Evolutionary conservation across 92 coral and sea anemone species (phyloP).

Genomic region (Parazoanthus swiftii): DNA sequence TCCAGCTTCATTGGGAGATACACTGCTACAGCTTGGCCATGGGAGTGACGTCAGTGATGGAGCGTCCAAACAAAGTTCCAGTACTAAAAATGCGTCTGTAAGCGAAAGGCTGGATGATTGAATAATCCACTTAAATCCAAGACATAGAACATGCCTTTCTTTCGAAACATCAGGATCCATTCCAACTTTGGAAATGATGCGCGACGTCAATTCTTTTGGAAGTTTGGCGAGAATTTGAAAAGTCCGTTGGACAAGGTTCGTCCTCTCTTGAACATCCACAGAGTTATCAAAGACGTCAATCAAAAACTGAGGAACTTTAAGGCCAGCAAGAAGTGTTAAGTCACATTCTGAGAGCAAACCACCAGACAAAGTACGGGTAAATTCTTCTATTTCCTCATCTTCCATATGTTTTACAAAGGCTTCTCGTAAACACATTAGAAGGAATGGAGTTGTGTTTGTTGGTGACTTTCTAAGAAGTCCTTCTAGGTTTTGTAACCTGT

Average conservation of each 20-base stretch:
- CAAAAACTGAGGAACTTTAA: conserved; percentile 5
- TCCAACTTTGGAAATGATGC: not conserved
- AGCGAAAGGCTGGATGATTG: not conserved
- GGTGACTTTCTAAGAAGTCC: not conserved
- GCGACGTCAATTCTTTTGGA: not conserved
- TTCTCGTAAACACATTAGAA: not conserved
- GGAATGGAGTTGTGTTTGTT: not conserved
- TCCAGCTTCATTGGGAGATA: not conserved
- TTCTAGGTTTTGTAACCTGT: not conserved
- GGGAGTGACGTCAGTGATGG: not conserved
- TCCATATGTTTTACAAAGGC: not conserved
- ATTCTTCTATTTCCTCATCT: not conserved
- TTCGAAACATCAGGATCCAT: not conserved
- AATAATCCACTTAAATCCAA: conserved; percentile 3
- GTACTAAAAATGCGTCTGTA: not conserved
- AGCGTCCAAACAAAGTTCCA: conserved; percentile 1
- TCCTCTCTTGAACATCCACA: not conserved
- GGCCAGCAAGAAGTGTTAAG: not conserved
- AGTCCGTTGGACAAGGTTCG: not conserved
- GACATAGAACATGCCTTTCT: not conserved
- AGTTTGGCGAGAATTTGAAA: not conserved
- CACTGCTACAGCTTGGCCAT: conserved; percentile 4
- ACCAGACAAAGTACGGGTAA: not conserved
- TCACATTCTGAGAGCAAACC: not conserved
- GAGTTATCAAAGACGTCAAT: not conserved